Evolutionary conservation across 1,140 invertebrate species (phyloP), one percentile per base, ranked within the genome.

Genomic region (Magallana gigas): DNA sequence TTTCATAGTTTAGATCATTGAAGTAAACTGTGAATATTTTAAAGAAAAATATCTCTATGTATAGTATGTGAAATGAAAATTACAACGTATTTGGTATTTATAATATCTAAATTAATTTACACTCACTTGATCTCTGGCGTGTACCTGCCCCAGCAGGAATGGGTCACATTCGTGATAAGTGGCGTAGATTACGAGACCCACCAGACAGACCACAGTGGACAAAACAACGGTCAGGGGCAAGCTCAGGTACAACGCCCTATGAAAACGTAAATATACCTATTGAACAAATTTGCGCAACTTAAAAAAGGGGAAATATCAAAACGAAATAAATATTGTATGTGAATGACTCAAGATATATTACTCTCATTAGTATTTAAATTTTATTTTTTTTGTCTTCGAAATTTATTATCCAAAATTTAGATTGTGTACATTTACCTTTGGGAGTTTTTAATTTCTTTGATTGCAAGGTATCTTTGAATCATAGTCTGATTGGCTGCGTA

Each of bases 401-500:
- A 2, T 48, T 48, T 4, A 48, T 48, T 5, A 48, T 48, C 3
- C 0, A 48, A 48, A 2, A 48, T 48, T 48, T 4, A 48, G 2
- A 48, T 48, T 48, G 36, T 48, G 36, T 48, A 48, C 36, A 48
- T 48, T 48, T 48, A 91, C 90, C 84, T 91, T 87, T 91, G 89
- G 12, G 90, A 91, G 81, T 91, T 91, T 18, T 60, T 81, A 85
- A 83, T 89, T 83, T 91, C 88, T 85, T 91, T 91, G 16, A 91
- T 91, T 1, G 90, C 90, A 7, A 91, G 76, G 36, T 91, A 91
- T 89, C 98, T 97, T 93, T 99, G 98, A 29, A 98, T 97, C 68
- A 98, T 98, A 0, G 98, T 97, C 93, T 99, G 98, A 95, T 98
- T 98, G 71, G 97, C 97, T 91, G 97, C 98, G 92, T 98, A 98